These are phyloP conservation scores for Stictonetta naevosa DNA, from an alignment of 2,113 vertebrate genomes.

Conservation along the genomic window DNA sequence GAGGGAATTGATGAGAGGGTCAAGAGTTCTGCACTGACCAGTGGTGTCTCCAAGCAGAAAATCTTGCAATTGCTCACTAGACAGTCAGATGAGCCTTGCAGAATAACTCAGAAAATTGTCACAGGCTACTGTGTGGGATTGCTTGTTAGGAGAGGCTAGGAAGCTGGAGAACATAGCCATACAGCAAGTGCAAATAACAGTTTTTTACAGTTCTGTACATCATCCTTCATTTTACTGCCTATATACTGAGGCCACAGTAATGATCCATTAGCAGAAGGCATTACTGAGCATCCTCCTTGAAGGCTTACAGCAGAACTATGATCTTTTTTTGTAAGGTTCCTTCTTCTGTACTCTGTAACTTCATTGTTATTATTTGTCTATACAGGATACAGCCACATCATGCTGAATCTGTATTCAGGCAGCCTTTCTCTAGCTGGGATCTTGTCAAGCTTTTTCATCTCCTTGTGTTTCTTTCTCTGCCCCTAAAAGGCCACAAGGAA, in stretches of 20 bases:
- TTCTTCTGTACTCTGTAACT: neutral
- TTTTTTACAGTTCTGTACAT: neutral
- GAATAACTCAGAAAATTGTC: neutral
- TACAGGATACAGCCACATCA: neutral
- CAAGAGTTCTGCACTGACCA: neutral
- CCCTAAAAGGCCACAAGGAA: neutral
- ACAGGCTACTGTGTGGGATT: too few relatives aligned
- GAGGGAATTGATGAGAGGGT: neutral
- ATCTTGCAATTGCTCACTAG: neutral
- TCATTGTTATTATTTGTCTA: neutral
- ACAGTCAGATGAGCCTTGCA: neutral
- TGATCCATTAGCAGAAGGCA: neutral
- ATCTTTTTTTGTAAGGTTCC: neutral
- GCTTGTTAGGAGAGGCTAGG: neutral
- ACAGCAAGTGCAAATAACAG: neutral
- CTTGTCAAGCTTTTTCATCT: neutral
- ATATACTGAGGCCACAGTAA: neutral
- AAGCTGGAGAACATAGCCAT: neutral
- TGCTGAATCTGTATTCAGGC: neutral
- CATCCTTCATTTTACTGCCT: neutral
- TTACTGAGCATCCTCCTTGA: neutral
- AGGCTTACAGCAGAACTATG: accelerated
- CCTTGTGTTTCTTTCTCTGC: neutral
- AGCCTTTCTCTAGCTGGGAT: neutral
- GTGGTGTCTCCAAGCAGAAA: neutral